phyloP scores from a whole-genome alignment of 2,113 vertebrate genomes.

The Nibea coibor region DNA sequence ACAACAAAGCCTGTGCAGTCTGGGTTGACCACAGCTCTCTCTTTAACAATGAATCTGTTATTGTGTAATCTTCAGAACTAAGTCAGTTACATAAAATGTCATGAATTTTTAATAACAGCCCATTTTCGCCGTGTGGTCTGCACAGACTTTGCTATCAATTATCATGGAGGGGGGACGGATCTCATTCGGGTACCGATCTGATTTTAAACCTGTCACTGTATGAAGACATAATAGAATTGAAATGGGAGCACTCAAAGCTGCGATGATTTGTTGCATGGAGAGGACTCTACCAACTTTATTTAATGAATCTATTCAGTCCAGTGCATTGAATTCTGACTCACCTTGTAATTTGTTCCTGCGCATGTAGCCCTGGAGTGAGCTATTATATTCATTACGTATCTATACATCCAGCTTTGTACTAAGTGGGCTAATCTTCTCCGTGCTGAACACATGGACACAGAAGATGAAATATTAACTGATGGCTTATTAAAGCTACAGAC shows the following conservation, averaged over 20 bases:
- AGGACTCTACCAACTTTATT: slow-evolving; percentile 21
- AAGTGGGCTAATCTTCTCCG: not conserved
- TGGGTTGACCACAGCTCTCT: slow-evolving; percentile 31
- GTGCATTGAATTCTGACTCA: not conserved
- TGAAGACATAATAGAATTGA: slow-evolving; percentile 68
- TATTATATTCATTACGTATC: not conserved
- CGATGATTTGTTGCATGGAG: slow-evolving; percentile 41
- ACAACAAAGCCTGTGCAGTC: not conserved
- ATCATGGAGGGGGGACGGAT: slow-evolving; percentile 59
- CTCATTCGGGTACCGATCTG: slow-evolving; percentile 60
- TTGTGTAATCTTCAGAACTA: slow-evolving; percentile 69
- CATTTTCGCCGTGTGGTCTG: slow-evolving; percentile 59
- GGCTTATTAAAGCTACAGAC: slow-evolving; percentile 43
- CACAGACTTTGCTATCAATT: slow-evolving; percentile 61
- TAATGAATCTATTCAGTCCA: slow-evolving; percentile 3
- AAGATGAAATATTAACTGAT: slow-evolving; percentile 31
- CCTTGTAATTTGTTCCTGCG: slow-evolving; percentile 23
- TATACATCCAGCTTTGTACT: slow-evolving; percentile 5
- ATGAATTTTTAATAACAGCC: slow-evolving; percentile 77
- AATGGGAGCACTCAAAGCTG: slow-evolving; percentile 59
- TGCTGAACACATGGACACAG: not conserved
- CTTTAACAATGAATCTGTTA: slow-evolving; percentile 64
- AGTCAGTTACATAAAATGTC: slow-evolving; percentile 70
- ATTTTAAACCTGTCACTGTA: slow-evolving; percentile 62
- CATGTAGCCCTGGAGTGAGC: slow-evolving; percentile 3